A percentile compares a stretch with the other conserved stretches of the same genome.
phyloP scores from a whole-genome alignment of 2,797 vertebrate species.

The Pyrrhura leucotis region DNA sequence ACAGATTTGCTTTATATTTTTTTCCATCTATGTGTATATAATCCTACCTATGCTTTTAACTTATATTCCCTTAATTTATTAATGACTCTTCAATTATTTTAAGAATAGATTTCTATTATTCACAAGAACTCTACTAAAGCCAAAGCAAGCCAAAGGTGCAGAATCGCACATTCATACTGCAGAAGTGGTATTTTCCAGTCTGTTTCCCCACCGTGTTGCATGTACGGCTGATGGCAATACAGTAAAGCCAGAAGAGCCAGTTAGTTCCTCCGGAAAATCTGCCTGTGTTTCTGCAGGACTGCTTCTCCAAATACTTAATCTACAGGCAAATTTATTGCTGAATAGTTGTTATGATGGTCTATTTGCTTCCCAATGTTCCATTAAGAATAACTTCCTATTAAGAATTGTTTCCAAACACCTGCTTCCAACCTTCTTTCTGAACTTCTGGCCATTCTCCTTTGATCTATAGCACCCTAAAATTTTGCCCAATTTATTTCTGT shows the following conservation, averaged over 20 bases:
- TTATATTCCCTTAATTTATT: background rate
- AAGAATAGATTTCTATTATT: background rate
- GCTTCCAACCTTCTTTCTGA: background rate
- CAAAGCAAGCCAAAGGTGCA: background rate
- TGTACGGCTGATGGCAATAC: background rate
- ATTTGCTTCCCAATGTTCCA: background rate
- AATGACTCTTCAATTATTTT: background rate
- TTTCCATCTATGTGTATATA: background rate
- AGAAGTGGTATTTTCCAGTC: background rate
- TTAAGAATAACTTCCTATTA: background rate
- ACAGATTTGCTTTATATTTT: background rate
- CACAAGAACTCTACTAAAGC: background rate
- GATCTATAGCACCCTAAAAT: background rate
- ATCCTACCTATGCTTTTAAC: background rate
- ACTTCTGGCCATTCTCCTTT: background rate
- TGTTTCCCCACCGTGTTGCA: background rate
- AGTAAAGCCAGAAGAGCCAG: background rate
- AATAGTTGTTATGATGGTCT: background rate
- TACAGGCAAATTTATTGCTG: background rate
- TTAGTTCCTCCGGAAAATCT: background rate
- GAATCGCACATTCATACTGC: background rate
- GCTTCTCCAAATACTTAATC: background rate
- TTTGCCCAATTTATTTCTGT: background rate
- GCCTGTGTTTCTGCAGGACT: background rate
- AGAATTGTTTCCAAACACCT: background rate